Evolutionary conservation across 2,797 vertebrate species (phyloP).

Genomic region (Oreochromis grahami): DNA sequence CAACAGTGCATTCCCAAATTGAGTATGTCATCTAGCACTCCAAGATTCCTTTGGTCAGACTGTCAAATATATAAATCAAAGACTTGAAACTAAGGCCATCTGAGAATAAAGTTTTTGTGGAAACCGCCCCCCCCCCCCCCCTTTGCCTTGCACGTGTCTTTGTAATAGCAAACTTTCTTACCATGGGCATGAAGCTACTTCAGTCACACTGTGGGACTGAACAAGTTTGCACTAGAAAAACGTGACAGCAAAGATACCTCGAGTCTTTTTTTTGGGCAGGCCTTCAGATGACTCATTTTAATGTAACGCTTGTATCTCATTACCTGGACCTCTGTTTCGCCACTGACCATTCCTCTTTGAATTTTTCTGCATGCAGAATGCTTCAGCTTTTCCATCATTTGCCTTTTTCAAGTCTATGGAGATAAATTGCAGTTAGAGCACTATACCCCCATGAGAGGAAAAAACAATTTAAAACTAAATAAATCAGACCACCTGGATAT

Average conservation of each 20-base stretch:
- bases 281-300: neutral
- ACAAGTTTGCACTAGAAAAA: neutral
- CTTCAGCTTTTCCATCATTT: neutral
- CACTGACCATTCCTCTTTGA: constrained; percentile 6
- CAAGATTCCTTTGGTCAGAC: neutral
- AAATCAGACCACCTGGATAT: constrained; percentile 22
- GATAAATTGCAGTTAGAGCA: neutral
- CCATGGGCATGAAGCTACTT: neutral
- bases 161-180: neutral
- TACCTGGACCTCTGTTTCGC: constrained; percentile 39
- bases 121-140: too few relatives aligned
- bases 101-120: neutral
- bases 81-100: neutral
- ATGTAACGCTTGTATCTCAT: neutral
- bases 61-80: neutral
- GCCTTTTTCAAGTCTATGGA: constrained; percentile 6
- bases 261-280: neutral
- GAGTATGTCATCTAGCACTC: accelerated
- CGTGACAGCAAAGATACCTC: accelerated
- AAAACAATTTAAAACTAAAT: accelerated
- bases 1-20: neutral
- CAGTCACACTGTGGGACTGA: neutral
- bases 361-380: neutral
- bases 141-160: accelerated
- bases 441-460: accelerated